Evolutionary conservation across 2,888 invertebrate species (phyloP).

Genomic region (Stenichneumon culpator): DNA sequence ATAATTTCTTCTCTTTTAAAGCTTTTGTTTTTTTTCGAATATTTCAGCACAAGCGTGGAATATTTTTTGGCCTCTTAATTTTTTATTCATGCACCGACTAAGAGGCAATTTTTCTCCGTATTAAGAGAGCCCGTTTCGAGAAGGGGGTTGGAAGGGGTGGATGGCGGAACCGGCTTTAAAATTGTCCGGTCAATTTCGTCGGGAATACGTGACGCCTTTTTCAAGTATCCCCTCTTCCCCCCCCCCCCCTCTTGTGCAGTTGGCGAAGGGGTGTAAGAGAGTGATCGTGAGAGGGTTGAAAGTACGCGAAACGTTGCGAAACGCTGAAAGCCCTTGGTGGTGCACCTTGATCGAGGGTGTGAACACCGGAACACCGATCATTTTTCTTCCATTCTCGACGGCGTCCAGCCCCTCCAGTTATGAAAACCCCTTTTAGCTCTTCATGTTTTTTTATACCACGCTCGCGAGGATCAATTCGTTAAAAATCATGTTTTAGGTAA

Average conservation of each 20-base stretch:
- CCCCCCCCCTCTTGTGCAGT: conserved; percentile 41
- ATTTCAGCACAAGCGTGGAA: conserved; percentile 42
- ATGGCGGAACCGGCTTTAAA: conserved; percentile 80
- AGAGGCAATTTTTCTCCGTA: conserved; percentile 84
- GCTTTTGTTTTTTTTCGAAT: conserved; percentile 9
- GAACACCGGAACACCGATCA: conserved; percentile 60
- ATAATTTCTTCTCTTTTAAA: not conserved
- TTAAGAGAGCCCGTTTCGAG: conserved; percentile 74
- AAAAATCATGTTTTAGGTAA: not conserved
- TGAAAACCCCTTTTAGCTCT: conserved; percentile 34
- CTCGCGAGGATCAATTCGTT: not conserved
- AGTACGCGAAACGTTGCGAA: conserved; percentile 42
- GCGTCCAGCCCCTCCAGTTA: conserved; percentile 15
- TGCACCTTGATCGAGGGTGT: conserved; percentile 67
- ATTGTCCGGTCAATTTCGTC: conserved; percentile 85
- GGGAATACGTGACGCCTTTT: conserved; percentile 84
- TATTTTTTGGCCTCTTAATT: conserved; percentile 76
- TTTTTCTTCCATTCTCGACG: conserved; percentile 64
- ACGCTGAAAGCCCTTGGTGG: conserved; percentile 42
- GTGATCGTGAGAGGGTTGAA: conserved; percentile 40
- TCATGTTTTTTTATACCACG: conserved; percentile 53
- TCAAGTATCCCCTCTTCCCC: conserved; percentile 74
- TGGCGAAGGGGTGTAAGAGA: conserved; percentile 71
- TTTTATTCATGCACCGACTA: conserved; percentile 84
- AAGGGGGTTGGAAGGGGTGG: conserved; percentile 23